Evolutionary conservation across 1,140 invertebrate genomes (phyloP).

Genomic region (Pseudomyrmex gracilis): DNA sequence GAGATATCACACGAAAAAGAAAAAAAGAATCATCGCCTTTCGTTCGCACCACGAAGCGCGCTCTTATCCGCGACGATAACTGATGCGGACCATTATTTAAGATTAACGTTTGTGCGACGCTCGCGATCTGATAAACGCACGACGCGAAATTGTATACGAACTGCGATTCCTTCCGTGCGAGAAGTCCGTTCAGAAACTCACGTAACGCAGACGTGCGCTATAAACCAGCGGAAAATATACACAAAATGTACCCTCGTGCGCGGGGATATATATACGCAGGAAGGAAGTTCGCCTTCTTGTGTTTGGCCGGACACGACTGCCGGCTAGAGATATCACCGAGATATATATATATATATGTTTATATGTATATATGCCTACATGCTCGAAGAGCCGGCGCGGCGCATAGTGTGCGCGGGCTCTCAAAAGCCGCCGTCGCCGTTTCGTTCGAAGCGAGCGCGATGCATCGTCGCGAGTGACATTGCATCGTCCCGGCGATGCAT

Average conservation of each 20-base stretch:
- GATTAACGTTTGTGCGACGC: conserved; percentile 9
- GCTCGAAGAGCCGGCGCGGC: conserved; percentile 17
- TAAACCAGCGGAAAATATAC: neutral
- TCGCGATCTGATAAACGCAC: conserved; percentile 38
- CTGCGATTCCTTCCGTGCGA: neutral
- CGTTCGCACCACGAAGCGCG: neutral
- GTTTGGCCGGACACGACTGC: conserved; percentile 64
- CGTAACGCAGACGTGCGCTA: conserved; percentile 21
- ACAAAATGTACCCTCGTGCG: neutral
- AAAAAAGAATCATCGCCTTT: neutral
- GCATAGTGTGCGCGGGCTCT: conserved; percentile 8
- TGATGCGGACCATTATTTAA: conserved; percentile 34
- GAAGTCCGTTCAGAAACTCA: conserved; percentile 18
- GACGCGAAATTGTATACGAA: conserved; percentile 21
- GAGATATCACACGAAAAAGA: neutral
- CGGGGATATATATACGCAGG: conserved; percentile 47
- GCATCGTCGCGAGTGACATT: conserved; percentile 29
- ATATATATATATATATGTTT: conserved; percentile 31
- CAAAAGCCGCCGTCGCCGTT: conserved; percentile 61
- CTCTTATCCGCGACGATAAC: conserved; percentile 23
- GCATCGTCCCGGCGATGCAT: conserved; percentile 51
- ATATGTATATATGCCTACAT: conserved; percentile 60
- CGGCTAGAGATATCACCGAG: conserved; percentile 70
- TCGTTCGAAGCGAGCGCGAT: conserved; percentile 42
- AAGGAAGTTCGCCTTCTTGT: conserved; percentile 75